Conservation (phyloP, 2,797 vertebrate species). For the Danio aesculapii region DNA sequence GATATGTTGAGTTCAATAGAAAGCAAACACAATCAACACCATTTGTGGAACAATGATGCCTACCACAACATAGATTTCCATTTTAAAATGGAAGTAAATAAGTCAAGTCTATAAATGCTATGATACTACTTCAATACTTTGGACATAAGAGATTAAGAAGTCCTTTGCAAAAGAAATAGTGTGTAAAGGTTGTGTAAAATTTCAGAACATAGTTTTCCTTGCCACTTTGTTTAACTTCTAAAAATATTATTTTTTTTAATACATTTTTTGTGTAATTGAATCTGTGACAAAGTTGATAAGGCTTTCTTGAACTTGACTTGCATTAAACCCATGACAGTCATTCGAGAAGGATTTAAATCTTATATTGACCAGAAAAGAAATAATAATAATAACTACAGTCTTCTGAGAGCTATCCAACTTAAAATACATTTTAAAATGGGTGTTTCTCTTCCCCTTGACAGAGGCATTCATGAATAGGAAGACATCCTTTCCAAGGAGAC, state of each 20-base stretch:
- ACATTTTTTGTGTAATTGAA: not conserved
- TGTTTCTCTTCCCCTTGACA: not conserved
- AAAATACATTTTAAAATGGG: not conserved
- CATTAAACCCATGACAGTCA: too few relatives aligned
- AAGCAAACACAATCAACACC: not conserved
- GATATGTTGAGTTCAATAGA: not conserved
- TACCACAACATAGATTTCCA: not conserved
- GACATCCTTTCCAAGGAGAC: not conserved
- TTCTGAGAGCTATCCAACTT: not conserved
- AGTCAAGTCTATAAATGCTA: not conserved
- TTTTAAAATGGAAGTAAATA: not conserved
- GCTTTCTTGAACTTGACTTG: too few relatives aligned
- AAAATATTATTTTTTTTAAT: too few relatives aligned
- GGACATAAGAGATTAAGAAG: too few relatives aligned
- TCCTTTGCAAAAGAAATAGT: not conserved
- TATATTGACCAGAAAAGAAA: not conserved
- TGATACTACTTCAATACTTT: not conserved
- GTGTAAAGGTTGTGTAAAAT: not conserved
- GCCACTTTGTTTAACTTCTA: too few relatives aligned
- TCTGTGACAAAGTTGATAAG: too few relatives aligned
- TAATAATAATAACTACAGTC: not conserved
- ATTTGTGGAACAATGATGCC: not conserved
- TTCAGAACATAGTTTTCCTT: not conserved
- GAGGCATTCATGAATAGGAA: constrained; percentile 10
- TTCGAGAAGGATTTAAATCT: too few relatives aligned